Percentiles rank a stretch among this genome's conserved stretches.
Conservation (phyloP, 2,797 vertebrate genomes). For the Emys orbicularis region DNA sequence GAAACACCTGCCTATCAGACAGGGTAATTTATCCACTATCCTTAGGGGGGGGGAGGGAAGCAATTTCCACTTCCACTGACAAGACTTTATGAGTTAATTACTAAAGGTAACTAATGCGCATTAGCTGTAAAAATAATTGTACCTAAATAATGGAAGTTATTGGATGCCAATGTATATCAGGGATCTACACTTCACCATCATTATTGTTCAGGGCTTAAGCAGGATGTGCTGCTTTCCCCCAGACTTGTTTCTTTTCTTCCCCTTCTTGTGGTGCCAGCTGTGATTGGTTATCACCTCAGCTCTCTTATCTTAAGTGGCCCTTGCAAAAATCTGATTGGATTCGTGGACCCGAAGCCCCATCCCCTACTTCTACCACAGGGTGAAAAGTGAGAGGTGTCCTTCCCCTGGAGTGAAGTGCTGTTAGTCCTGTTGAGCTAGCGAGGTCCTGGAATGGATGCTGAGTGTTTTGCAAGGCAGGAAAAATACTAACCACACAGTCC, state of each 20-base stretch:
- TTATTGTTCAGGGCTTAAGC: not conserved
- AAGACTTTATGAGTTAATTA: not conserved
- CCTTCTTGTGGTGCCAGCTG: not conserved
- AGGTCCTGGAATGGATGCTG: not conserved
- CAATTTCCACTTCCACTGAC: not conserved
- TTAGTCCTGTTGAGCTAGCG: not conserved
- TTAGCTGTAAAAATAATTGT: not conserved
- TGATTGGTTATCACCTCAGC: not conserved
- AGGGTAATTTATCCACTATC: not conserved
- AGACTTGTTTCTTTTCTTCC: not conserved
- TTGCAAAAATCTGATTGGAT: not conserved
- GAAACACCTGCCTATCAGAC: not conserved
- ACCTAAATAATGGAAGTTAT: not conserved
- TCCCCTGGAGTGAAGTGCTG: not conserved
- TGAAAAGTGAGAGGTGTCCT: not conserved
- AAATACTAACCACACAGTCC: not conserved
- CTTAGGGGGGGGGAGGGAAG: not conserved
- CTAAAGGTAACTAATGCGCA: conserved; percentile 3
- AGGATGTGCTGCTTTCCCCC: not conserved
- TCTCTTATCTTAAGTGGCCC: not conserved
- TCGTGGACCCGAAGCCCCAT: not conserved
- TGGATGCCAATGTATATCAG: not conserved
- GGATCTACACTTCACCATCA: not conserved
- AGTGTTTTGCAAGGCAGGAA: not conserved
- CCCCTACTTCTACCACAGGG: not conserved